Evolutionary conservation across 64 coral and sea anemone species (phyloP), one percentile per base, ranked within the genome.

Genomic region (Stichodactyla mertensii): DNA sequence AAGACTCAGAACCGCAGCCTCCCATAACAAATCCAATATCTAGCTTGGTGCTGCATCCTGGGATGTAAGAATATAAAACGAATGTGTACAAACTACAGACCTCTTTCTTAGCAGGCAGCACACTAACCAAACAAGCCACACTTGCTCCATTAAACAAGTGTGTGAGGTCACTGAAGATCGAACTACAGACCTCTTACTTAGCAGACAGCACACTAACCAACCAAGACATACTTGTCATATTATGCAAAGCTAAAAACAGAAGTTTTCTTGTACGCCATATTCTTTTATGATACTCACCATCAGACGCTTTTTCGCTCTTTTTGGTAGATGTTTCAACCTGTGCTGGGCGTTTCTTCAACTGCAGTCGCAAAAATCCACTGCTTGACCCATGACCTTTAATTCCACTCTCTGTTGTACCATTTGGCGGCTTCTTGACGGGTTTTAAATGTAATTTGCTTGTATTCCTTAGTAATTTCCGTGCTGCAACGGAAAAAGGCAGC

Each of bases 21-120:
- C 88, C 92, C 66, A 94, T 87, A 4, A 86, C 54, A 84, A 94
- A 94, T 6, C 77, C 92, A 19, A 94, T 58, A 53, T 94, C 92
- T 57, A 94, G 11, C 67, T 78, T 84, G 0, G 85, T 28, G 69
- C 69, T 74, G 69, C 69, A 74, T 13, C 69, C 69, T 74, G 24
- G n/a, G n/a, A 69, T 22, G 64, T n/a, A 18, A 69, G 19, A 58
- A 58, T 58, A 11, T 69, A 69, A 69, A 69, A 1, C n/a, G 0
- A 69, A 2, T 58, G 14, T 58, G 9, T 58, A 58, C 56, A 58
- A 58, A 58, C 8, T 15, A 58, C 14, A 45, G 36, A 45, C 36
- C 36, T 45, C 36, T 45, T 45, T 45, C 36, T 45, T 45, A 45
- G 36, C 36, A 45, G 36, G 36, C 36, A 45, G 36, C 36, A 45